Base-by-base conservation (phyloP, 2,888 invertebrate species). In the Diploptera punctata region DNA sequence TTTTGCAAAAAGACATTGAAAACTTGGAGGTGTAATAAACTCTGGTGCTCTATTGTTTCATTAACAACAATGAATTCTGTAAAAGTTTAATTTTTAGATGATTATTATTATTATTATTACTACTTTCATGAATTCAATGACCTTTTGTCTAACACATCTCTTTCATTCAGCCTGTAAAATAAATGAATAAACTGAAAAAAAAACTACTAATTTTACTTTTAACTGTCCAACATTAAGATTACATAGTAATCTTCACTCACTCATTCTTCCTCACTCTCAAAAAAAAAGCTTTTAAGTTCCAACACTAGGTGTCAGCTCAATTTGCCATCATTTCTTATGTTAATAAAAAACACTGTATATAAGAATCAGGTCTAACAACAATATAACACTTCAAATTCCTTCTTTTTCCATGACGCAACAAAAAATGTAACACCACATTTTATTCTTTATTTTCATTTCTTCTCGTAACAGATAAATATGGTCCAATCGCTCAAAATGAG, bases 381-480 rank as follows among this genome's bases (percentile, higher is more conserved):
- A 52, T 4, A 19, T 57, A 57, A 57, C 57, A 29, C 29, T 57
- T 57, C 47, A 47, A 47, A 47, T 47, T n/a, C 47, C 47, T 47
- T 57, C 29, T 29, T 57, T 47, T 47, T 57, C n/a, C n/a, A 57
- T 57, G 57, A 57, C 57, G 29, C 57, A 29, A 57, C 57, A 24
- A 24, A 31, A 57, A 57, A 57, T n/a, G 26, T 57, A 57, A 57
- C 57, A 65, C 44, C n/a, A 26, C 44, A 44, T 43, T 61, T 44
- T 65, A 5, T 60, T 24, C 19, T 24, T 60, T 18, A 19, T 60
- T 24, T 26, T 10, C n/a, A 9, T 24, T 60, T 60, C 60, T 21
- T 65, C 44, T 43, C 16, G 21, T 21, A 43, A 47, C 67, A 67
- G 49, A 47, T 67, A 44, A 67, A 47, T 47, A 47, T 47, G n/a